Percentiles rank a stretch among this genome's conserved stretches.
These are phyloP conservation scores for Cryptus viduatorius DNA, from an alignment of 2,888 invertebrate genomes.

Conservation along the genomic window DNA sequence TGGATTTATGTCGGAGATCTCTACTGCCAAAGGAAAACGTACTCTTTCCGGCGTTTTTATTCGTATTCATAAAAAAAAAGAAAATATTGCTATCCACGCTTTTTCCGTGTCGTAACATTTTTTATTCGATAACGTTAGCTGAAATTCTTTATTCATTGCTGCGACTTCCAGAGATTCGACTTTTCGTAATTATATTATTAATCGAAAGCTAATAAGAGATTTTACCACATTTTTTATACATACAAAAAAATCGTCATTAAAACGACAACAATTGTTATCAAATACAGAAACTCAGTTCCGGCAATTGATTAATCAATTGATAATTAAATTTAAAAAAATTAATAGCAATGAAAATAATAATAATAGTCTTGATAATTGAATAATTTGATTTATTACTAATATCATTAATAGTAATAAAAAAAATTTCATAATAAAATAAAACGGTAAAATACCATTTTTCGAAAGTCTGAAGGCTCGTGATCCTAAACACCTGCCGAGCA, in stretches of 20 bases:
- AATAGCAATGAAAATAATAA: neutral
- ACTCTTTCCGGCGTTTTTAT: constrained; percentile 47
- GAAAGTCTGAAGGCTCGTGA: neutral
- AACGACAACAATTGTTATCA: no score
- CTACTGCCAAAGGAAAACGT: constrained; percentile 44
- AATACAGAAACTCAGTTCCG: no score
- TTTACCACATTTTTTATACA: no score
- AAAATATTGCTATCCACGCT: constrained; percentile 25
- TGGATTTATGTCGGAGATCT: constrained; percentile 62
- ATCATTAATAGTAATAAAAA: neutral
- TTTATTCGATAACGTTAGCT: neutral
- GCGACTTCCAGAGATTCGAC: neutral
- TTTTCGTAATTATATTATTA: constrained; percentile 26
- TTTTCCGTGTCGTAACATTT: constrained; percentile 24
- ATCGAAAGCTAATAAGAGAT: neutral
- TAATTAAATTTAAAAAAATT: no score
- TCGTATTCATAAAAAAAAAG: constrained; percentile 49
- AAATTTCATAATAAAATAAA: no score
- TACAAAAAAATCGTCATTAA: no score
- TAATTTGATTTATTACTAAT: neutral
- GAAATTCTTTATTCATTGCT: neutral
- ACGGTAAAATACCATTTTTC: neutral
- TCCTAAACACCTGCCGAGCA: constrained; percentile 33
- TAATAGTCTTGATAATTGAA: neutral
- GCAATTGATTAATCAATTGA: no score